Evolutionary conservation across 2,113 vertebrate genomes (phyloP), one percentile per base, ranked within the genome.

Genomic region (Carassius auratus): DNA sequence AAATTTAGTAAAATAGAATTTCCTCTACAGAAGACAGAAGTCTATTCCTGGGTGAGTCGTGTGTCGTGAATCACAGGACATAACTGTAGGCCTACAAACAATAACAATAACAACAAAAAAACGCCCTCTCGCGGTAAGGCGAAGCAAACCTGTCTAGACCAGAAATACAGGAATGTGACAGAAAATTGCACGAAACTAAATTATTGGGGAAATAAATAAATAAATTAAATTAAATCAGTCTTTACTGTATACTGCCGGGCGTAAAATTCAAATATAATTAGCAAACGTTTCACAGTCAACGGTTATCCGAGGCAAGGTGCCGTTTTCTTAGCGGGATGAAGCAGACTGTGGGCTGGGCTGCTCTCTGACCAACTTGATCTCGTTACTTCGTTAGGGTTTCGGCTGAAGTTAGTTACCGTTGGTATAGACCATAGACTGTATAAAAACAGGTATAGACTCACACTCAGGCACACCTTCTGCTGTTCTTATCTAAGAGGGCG

Each of bases 401-500:
- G 80, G 64, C 55, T 82, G 64, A 82, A 66, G 78, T 33, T 52
- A 30, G 61, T 84, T 50, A 45, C 55, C 77, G 19, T 64, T 64
- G 75, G 30, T 30, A 30, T 30, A 30, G 30, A 30, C 30, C 30
- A 30, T 30, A 30, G 30, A 30, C 30, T 30, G 30, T 30, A 30
- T 30, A 30, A 30, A 30, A 30, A 30, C 30, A 30, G 30, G 26
- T 42, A 42, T 42, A 8, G 7, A 42, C 7, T 64, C 17, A 64
- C 36, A 42, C 38, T 71, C 26, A 23, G 88, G 12, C 86, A 78
- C 88, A 88, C 88, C 88, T 89, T 82, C 52, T 26, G 13, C 38
- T n/a, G 3, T 48, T 23, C 62, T 88, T 88, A 88, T 88, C 87
- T 78, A 42, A 61, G 84, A 88, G 82, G 88, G 88, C 85, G 88